Base-by-base conservation (phyloP, 2,888 invertebrate genomes). In the Apantesis nais region DNA sequence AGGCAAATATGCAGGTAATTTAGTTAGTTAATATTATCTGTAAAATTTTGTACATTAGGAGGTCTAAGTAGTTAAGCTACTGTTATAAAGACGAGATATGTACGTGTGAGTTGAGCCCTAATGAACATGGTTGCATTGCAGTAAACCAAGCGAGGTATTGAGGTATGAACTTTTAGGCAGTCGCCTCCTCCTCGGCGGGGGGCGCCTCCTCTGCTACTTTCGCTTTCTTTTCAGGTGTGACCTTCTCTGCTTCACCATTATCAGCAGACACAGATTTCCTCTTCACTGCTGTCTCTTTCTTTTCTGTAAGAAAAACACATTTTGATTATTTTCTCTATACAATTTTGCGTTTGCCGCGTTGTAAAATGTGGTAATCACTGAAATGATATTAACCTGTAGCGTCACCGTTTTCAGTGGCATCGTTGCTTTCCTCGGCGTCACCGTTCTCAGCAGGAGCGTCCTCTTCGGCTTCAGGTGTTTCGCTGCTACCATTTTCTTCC, bases 201-300 rank as follows among this genome's bases (percentile, higher is more conserved):
- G 93, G 88, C 66, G 92, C 88, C 76, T 96, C 96, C 65, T 97
- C 97, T 22, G 95, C 96, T 70, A 97, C 93, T 93, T 97, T 97
- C 78, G 96, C 96, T 86, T 97, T 97, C 92, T 97, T 97, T 86
- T 97, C 97, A 14, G 97, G 97, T 73, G 96, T 96, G 64, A 95
- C 96, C 80, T 96, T 97, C 77, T 97, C 97, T 16, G 93, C 92
- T 65, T 96, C 96, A 67, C 95, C 96, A 61, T 93, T 93, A 76
- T 95, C 94, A 7, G 92, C 95, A 19, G 96, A 94, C 31, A 95
- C 95, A 69, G 97, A 97, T 96, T 97, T 97, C 95, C 97, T 97
- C 92, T 97, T 97, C 88, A 96, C 95, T 78, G 96, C 95, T 69
- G 95, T 91, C 73, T 94, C 95, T 86, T 93, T 93, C 86, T 91